A percentile compares a stretch with the other conserved stretches of the same genome.
Evolutionary conservation across 1,140 invertebrate species (phyloP).

Genomic region (Bradynema listronoti): DNA sequence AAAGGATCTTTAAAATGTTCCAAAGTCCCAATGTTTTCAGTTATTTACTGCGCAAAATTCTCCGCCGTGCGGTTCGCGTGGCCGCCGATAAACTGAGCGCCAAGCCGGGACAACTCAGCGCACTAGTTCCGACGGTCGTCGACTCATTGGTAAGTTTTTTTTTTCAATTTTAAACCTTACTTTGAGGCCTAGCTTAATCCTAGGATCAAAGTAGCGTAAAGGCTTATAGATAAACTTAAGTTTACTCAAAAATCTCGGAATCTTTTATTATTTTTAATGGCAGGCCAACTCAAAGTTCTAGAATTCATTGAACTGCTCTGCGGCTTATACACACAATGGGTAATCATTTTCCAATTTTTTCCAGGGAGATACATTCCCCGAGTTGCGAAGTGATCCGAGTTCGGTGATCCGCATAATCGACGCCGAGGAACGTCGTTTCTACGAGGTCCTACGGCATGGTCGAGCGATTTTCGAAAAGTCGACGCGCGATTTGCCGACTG

Average conservation of each 20-base stretch:
- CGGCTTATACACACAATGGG: not conserved
- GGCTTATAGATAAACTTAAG: no score
- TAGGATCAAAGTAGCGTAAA: no score
- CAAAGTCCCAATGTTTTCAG: constrained; percentile 61
- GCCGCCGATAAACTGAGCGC: constrained; percentile 91
- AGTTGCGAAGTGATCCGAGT: constrained; percentile 82
- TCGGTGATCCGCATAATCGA: constrained; percentile 79
- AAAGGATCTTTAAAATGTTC: no score
- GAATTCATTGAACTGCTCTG: no score
- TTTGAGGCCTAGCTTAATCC: not conserved
- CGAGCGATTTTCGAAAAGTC: constrained; percentile 80
- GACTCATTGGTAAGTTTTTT: constrained; percentile 57
- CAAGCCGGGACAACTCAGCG: constrained; percentile 84
- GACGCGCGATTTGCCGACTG: constrained; percentile 71
- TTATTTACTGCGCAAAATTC: constrained; percentile 80
- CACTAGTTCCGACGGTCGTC: constrained; percentile 78
- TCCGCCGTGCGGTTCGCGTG: constrained; percentile 83
- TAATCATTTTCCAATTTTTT: constrained; percentile 17
- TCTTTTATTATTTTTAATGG: no score
- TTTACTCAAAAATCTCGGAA: no score
- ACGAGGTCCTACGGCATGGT: constrained; percentile 85
- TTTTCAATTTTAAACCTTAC: not conserved
- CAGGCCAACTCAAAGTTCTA: no score
- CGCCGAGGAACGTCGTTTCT: constrained; percentile 92
- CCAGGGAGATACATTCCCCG: constrained; percentile 82